phyloP scores from a whole-genome alignment of 1,140 invertebrate genomes.

The Tetragnatha versicolor region DNA sequence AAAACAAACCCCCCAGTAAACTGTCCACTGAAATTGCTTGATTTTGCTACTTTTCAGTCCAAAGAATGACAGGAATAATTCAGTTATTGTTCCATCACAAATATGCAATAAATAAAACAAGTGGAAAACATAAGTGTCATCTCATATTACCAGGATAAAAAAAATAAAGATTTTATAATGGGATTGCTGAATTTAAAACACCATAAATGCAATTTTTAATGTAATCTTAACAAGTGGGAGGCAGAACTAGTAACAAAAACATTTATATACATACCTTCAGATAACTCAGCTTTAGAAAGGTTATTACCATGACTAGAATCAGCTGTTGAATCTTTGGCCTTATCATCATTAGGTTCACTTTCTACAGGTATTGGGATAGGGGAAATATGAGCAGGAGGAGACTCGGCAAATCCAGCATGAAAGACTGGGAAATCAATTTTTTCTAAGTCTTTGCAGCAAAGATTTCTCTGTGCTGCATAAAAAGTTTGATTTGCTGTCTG shows the following conservation, averaged over 20 bases:
- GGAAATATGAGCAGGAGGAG: constrained; percentile 60
- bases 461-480: constrained; percentile 77
- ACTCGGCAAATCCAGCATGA: constrained; percentile 78
- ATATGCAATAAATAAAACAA: too few species aligned
- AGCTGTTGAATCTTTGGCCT: constrained; percentile 1
- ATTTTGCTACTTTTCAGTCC: too few species aligned
- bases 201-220: not conserved
- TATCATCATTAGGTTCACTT: constrained; percentile 21
- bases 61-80: too few species aligned
- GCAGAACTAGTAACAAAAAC: not conserved
- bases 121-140: too few species aligned
- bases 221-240: not conserved
- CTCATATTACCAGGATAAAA: too few species aligned
- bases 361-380: not conserved
- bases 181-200: not conserved
- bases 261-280: constrained; percentile 10
- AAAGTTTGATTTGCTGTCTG: constrained; percentile 84
- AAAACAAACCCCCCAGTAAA: too few species aligned
- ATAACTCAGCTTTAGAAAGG: constrained; percentile 31
- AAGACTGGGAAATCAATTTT: constrained; percentile 82
- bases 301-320: constrained; percentile 39
- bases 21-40: too few species aligned
- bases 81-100: too few species aligned
- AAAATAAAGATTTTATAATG: too few species aligned
- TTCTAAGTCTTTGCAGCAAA: constrained; percentile 76